Conservation (phyloP, 2,113 vertebrate genomes). For the Macrotus californicus region DNA sequence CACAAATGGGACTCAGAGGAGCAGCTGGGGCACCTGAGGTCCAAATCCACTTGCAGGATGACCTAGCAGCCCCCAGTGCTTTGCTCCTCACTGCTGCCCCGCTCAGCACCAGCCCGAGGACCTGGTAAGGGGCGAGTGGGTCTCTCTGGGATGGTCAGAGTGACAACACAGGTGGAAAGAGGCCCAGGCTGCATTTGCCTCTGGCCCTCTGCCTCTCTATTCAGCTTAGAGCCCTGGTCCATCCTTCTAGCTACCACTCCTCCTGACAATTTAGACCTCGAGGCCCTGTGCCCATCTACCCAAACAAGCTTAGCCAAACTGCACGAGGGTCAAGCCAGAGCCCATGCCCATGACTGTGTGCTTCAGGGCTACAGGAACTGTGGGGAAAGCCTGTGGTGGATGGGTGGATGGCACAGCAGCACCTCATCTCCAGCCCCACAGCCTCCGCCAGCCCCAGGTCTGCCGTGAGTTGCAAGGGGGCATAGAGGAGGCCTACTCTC, state of each 20-base stretch:
- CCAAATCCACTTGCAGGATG: not conserved
- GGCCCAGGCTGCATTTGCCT: not conserved
- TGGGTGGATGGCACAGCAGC: fast-evolving
- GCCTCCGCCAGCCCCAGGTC: fast-evolving
- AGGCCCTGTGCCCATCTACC: not conserved
- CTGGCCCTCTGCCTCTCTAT: not conserved
- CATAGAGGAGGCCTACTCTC: not conserved
- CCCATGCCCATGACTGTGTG: not conserved
- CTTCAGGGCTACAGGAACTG: too few relatives aligned
- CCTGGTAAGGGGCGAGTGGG: fast-evolving
- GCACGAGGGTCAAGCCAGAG: too few relatives aligned
- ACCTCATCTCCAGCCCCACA: not conserved
- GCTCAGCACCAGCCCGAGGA: not conserved
- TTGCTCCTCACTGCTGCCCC: not conserved
- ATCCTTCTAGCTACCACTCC: not conserved
- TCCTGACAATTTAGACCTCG: not conserved
- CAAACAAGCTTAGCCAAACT: not conserved
- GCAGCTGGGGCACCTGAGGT: not conserved
- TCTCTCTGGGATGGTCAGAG: not conserved
- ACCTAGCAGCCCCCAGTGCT: too few relatives aligned
- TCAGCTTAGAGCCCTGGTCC: not conserved
- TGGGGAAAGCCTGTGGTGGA: not conserved
- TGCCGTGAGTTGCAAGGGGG: not conserved
- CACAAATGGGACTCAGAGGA: not conserved
- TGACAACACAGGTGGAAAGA: too few relatives aligned